phyloP scores from a whole-genome alignment of 2,113 vertebrate species.

The Lampris incognitus region DNA sequence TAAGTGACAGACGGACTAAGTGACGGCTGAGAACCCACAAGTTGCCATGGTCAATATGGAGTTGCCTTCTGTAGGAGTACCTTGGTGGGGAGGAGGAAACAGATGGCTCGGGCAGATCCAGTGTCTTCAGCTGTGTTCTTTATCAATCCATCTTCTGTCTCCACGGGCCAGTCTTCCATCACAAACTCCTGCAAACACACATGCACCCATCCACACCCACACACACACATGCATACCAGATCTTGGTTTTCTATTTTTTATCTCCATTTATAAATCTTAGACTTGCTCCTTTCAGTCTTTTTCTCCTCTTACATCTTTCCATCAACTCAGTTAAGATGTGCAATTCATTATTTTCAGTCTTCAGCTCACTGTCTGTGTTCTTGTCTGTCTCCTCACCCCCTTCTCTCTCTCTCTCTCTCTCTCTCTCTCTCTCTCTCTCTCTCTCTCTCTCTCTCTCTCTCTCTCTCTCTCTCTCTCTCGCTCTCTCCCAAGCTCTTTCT shows the following conservation, averaged over 20 bases:
- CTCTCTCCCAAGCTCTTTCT: conserved; percentile 6
- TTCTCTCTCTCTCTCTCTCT: conserved; percentile 14
- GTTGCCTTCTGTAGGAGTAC: conserved; percentile 51
- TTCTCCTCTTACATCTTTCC: neutral
- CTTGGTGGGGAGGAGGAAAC: conserved; percentile 61
- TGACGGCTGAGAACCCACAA: conserved; percentile 53
- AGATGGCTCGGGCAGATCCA: conserved; percentile 70
- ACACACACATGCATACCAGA: neutral
- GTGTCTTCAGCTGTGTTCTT: conserved; percentile 60
- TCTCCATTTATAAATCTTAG: neutral
- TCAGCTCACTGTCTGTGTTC: neutral
- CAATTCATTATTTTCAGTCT: neutral
- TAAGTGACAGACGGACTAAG: conserved; percentile 63
- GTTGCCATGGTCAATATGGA: conserved; percentile 66
- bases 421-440: conserved; percentile 7
- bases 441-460: conserved; percentile 6
- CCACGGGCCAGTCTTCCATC: conserved; percentile 52
- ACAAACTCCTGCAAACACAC: conserved; percentile 4
- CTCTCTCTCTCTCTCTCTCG: neutral
- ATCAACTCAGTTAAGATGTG: neutral
- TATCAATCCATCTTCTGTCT: conserved; percentile 70
- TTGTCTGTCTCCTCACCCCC: neutral
- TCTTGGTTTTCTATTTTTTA: conserved; percentile 21
- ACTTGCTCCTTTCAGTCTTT: neutral
- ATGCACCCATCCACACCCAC: neutral